Evolutionary conservation across 2,797 vertebrate species (phyloP), one percentile per base, ranked within the genome.

Genomic region (Myoxocephalus aenaeus): DNA sequence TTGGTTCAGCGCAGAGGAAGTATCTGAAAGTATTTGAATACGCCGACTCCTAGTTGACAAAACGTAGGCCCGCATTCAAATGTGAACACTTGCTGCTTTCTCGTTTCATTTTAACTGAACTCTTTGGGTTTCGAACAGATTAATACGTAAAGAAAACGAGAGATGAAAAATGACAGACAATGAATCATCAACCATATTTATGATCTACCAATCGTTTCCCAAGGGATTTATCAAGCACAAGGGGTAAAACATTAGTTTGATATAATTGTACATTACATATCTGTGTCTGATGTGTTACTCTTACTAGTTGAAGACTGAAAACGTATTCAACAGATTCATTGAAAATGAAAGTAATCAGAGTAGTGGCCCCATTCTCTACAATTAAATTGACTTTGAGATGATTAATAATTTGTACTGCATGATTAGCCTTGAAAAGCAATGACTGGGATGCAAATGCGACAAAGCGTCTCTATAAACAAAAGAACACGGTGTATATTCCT

Each of bases 401-500:
- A 5, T 15, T 22, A 36, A 36, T 18, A 42, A 63, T 17, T 2
- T 42, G 2, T 8, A 36, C 15, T 27, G 12, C 5, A 22, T 29
- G 8, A 56, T 56, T n/a, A 22, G 4, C 8, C 42, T 57, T 73
- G 58, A 36, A 65, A 72, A 70, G 15, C 17, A 51, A 6, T 64
- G 15, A n/a, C 8, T 59, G 13, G 13, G 20, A 57, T 42, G n/a
- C 46, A 3, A 77, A 69, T 32, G 17, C 36, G 62, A 66, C 51
- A 74, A 48, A 62, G 0, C 50, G 59, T 25, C 32, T 73, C 7
- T 13, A 7, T 15, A 9, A 9, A 75, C 7, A 56, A 63, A 51
- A 64, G 4, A 72, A 38, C 10, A 51, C n/a, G 34, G 13, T 50
- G 20, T 40, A 34, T 7, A 69, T 57, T 73, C 91, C 87, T 96